Evolutionary conservation across 2,797 vertebrate species (phyloP), one percentile per base, ranked within the genome.

Genomic region (Orestias chungarensis): DNA sequence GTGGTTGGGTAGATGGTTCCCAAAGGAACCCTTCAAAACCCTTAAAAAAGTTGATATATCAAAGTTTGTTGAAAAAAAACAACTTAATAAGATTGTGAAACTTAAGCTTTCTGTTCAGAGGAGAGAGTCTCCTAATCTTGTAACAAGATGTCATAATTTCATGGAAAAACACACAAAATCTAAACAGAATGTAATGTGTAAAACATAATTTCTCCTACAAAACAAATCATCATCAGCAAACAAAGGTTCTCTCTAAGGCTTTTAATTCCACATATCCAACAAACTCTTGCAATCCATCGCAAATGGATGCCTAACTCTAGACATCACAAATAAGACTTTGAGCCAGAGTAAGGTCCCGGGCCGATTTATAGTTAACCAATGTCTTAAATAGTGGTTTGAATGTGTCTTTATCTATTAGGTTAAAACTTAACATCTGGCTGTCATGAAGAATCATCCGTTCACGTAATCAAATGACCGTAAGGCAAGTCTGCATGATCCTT

Each of bases 21-120:
- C 85, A 0, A 2, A 78, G 79, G 83, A 83, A 76, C 77, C 75
- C 68, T 82, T 82, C 83, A 62, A 84, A 83, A 89, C 71, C 12
- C 50, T 78, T 68, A 71, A 86, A 83, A 82, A 74, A 89, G 86
- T 85, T 91, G 85, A 86, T 86, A 71, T 83, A 88, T 85, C 86
- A 86, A 86, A 88, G 83, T 87, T 89, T 85, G 86, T 88, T 84
- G 76, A 72, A 74, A 84, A 80, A 84, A 86, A 84, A 86, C 62
- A 66, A 74, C 70, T n/a, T 62, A 71, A 64, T 84, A 73, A 74
- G 75, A 89, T 81, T 82, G 78, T 82, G 82, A 87, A 87, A 81
- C 79, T 89, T 80, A 91, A 83, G 71, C 87, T 74, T 43, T 42
- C 79, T 57, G 73, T 86, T 82, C 2, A 25, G 69, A 68, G 64